A percentile compares a stretch with the other conserved stretches of the same genome.
Conservation (phyloP, 2,888 invertebrate genomes). For the Mesorhabditis spiculigera region DNA sequence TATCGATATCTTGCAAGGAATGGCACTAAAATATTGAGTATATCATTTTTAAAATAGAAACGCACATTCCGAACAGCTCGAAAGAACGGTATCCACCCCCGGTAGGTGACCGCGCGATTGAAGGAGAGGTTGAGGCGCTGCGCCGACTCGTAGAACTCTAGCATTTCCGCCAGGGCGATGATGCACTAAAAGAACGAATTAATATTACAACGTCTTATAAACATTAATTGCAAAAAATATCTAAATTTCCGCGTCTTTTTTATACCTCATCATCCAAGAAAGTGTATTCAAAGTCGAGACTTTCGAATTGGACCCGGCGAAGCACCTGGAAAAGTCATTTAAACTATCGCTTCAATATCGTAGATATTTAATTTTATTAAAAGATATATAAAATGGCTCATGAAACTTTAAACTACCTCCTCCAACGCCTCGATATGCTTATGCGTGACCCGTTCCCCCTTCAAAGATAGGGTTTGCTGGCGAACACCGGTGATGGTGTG, state of each 20-base stretch:
- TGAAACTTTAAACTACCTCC: slow-evolving; percentile 70
- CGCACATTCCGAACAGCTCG: slow-evolving; percentile 75
- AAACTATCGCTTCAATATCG: neutral
- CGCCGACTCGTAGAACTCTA: slow-evolving; percentile 85
- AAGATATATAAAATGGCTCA: no score
- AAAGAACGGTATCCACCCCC: slow-evolving; percentile 81
- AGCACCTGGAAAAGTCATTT: neutral
- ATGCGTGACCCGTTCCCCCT: slow-evolving; percentile 68
- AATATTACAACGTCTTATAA: no score
- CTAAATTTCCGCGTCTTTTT: neutral
- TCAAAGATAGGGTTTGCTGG: slow-evolving; percentile 33
- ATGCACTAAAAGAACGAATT: slow-evolving; percentile 62
- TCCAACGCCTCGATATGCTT: slow-evolving; percentile 78
- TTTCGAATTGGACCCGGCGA: slow-evolving; percentile 71
- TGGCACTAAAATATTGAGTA: neutral
- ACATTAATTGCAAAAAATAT: neutral
- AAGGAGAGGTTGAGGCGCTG: slow-evolving; percentile 74
- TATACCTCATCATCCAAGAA: slow-evolving; percentile 72
- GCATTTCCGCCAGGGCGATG: slow-evolving; percentile 82
- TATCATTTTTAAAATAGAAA: slow-evolving; percentile 5
- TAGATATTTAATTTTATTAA: neutral
- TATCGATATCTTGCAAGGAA: neutral
- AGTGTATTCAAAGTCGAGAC: slow-evolving; percentile 71
- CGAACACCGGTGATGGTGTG: slow-evolving; percentile 32
- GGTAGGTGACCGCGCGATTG: slow-evolving; percentile 73